Conservation (phyloP, 2,888 invertebrate species). For the Tyria jacobaeae region DNA sequence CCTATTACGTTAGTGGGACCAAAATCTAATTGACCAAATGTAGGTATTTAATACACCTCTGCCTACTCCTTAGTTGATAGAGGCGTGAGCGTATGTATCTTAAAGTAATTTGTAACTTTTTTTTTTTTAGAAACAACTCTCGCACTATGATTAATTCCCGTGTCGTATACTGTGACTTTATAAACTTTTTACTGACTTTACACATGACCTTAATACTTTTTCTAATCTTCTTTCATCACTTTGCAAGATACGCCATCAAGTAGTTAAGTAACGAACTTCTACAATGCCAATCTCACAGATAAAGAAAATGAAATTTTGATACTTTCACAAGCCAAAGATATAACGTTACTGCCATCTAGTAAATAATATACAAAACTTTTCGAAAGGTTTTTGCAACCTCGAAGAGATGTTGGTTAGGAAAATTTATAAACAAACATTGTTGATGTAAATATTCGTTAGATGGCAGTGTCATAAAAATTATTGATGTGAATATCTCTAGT, state of each 20-base stretch:
- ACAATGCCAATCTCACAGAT: neutral
- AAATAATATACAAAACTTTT: neutral
- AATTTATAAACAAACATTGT: neutral
- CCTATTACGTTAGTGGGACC: too few species aligned
- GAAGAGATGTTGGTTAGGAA: neutral
- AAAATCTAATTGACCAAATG: too few species aligned
- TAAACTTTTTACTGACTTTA: too few species aligned
- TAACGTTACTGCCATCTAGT: constrained; percentile 31
- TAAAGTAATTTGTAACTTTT: too few species aligned
- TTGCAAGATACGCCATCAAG: constrained; percentile 9
- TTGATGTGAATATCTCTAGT: too few species aligned
- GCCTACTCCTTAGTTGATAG: too few species aligned
- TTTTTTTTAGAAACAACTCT: too few species aligned
- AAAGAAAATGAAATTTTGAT: neutral
- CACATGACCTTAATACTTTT: too few species aligned
- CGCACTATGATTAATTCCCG: too few species aligned
- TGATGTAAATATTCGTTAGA: constrained; percentile 19
- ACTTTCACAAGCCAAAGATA: neutral
- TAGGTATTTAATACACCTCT: too few species aligned
- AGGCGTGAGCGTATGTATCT: too few species aligned
- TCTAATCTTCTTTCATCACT: neutral
- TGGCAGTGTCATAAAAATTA: constrained; percentile 19
- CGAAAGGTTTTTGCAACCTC: constrained; percentile 19
- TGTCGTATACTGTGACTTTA: too few species aligned
- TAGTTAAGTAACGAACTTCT: constrained; percentile 1